These are phyloP conservation scores for Bostrychus sinensis DNA, from an alignment of 2,113 vertebrate genomes.

Conservation along the genomic window DNA sequence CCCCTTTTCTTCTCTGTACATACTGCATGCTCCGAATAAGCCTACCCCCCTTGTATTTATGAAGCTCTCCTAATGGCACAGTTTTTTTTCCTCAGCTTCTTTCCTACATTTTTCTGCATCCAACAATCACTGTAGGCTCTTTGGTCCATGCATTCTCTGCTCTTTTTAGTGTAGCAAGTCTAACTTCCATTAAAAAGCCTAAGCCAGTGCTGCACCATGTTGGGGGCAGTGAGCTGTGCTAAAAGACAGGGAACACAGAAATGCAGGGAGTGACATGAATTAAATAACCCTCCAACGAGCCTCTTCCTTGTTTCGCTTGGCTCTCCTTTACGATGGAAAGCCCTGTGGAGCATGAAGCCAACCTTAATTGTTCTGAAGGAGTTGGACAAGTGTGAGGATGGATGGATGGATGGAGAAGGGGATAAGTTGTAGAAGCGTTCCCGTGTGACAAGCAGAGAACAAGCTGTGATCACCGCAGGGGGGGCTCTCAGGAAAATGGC, in stretches of 20 bases:
- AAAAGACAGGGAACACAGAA: conserved; percentile 71
- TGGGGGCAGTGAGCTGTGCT: conserved; percentile 73
- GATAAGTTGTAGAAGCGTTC: conserved; percentile 34
- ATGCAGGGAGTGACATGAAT: conserved; percentile 74
- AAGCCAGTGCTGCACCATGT: conserved; percentile 55
- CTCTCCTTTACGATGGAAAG: conserved; percentile 70
- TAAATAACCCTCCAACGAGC: conserved; percentile 74
- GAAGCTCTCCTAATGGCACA: conserved; percentile 21
- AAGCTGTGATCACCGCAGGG: conserved; percentile 44
- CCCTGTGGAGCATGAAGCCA: conserved; percentile 62
- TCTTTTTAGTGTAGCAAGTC: conserved; percentile 44
- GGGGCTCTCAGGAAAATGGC: conserved; percentile 57
- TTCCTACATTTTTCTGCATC: not conserved
- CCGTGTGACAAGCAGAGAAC: conserved; percentile 50
- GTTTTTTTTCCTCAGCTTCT: conserved; percentile 5
- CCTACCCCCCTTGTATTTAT: conserved; percentile 8
- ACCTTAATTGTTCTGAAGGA: conserved; percentile 73
- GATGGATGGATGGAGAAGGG: conserved; percentile 25
- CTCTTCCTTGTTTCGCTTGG: conserved; percentile 66
- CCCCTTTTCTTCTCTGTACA: not conserved
- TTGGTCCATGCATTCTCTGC: not conserved
- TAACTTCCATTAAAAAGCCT: conserved; percentile 62
- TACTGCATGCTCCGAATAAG: conserved; percentile 22
- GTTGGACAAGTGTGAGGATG: conserved; percentile 28
- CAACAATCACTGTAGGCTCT: conserved; percentile 21